These are phyloP conservation scores for Acipenser transmontanus DNA, from an alignment of 2,797 vertebrate species.

Conservation along the genomic window DNA sequence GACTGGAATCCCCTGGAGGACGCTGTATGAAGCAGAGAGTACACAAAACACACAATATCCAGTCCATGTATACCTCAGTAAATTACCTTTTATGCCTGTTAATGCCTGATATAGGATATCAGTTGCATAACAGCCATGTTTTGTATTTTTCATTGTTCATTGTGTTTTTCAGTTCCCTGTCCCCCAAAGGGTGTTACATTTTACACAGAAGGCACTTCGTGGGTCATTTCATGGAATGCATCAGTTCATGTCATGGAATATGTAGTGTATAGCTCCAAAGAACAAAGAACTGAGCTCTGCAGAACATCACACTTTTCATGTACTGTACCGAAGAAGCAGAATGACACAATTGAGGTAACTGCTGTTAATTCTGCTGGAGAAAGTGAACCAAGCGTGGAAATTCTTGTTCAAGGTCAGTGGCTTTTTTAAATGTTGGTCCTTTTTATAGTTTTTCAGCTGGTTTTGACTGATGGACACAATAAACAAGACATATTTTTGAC, in stretches of 20 bases:
- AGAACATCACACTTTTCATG: conserved; percentile 47
- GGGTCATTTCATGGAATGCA: conserved; percentile 43
- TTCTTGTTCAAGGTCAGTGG: conserved; percentile 43
- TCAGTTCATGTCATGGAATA: conserved; percentile 47
- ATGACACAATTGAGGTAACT: conserved; percentile 33
- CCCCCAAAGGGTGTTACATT: conserved; percentile 40
- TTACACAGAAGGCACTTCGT: conserved; percentile 18
- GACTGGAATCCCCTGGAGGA: too few species aligned
- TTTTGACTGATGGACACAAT: too few species aligned
- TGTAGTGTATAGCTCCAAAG: conserved; percentile 33
- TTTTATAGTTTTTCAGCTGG: too few species aligned
- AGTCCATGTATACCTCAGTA: too few species aligned
- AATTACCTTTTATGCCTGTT: too few species aligned
- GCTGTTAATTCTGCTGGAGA: conserved; percentile 55
- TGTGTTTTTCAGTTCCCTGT: conserved; percentile 50
- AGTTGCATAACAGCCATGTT: background rate
- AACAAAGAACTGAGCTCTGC: conserved; percentile 32
- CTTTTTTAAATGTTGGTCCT: too few species aligned
- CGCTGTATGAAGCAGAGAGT: too few species aligned
- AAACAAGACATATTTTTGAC: too few species aligned
- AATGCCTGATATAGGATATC: too few species aligned
- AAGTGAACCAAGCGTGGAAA: conserved; percentile 34
- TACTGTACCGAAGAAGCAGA: conserved; percentile 27
- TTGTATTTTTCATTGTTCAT: background rate
- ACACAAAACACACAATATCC: too few species aligned